Conservation (phyloP, 2,888 invertebrate genomes). For the Aphidoletes aphidimyza region DNA sequence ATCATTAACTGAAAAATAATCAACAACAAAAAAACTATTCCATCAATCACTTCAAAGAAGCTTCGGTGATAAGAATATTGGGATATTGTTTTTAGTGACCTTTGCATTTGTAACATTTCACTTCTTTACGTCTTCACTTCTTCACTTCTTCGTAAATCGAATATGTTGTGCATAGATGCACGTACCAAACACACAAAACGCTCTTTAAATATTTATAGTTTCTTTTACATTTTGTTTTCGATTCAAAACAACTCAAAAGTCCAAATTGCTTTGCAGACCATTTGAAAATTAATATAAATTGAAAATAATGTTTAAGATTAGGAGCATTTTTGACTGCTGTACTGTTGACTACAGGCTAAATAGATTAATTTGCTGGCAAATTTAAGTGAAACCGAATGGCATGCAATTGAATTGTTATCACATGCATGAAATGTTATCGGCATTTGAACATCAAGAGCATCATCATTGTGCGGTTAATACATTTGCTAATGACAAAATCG, state of each 20-base stretch:
- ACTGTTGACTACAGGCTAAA: not conserved
- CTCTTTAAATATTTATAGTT: too few species aligned
- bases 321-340: not conserved
- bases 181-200: too few species aligned
- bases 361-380: not conserved
- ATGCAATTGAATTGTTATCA: not conserved
- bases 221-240: too few species aligned
- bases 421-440: not conserved
- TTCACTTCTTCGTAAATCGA: not conserved
- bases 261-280: too few species aligned
- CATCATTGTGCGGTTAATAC: not conserved
- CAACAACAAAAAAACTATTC: not conserved
- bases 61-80: not conserved
- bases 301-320: not conserved
- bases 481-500: conserved; percentile 12
- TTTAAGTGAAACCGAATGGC: not conserved
- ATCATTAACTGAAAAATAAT: not conserved
- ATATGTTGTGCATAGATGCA: too few species aligned
- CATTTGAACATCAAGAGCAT: not conserved
- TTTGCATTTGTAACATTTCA: not conserved
- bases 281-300: not conserved
- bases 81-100: not conserved
- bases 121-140: not conserved
- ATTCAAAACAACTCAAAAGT: too few species aligned
- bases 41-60: not conserved